Evolutionary conservation across 2,797 vertebrate genomes (phyloP).

Genomic region (Crocidura indochinensis): DNA sequence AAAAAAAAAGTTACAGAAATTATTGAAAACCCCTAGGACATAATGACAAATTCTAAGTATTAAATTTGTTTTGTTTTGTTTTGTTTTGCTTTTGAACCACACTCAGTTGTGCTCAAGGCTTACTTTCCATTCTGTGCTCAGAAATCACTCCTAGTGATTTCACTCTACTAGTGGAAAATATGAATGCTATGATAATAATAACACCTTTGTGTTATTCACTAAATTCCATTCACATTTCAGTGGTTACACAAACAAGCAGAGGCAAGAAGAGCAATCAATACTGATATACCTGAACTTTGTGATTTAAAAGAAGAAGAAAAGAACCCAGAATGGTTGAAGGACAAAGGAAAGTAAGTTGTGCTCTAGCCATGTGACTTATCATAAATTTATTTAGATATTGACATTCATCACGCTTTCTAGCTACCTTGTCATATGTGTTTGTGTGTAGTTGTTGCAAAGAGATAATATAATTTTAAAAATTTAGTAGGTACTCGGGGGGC

Average conservation of each 20-base stretch:
- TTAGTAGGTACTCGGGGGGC: background rate
- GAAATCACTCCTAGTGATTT: no score
- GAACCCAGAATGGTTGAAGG: constrained; percentile 96
- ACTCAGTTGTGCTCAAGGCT: no score
- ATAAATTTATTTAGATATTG: background rate
- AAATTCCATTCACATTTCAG: constrained; percentile 86
- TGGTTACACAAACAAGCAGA: constrained; percentile 96
- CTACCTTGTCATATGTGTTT: background rate
- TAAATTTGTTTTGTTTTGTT: no score
- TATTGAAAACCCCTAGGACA: no score
- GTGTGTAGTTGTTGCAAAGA: background rate
- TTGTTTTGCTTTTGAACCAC: no score
- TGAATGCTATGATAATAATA: constrained; percentile 59
- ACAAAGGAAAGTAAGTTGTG: constrained; percentile 96
- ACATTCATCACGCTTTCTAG: background rate
- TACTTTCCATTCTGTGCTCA: no score
- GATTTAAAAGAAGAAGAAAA: constrained; percentile 95
- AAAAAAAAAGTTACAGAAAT: no score
- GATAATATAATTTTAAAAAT: constrained; percentile 34
- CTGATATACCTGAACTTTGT: constrained; percentile 91
- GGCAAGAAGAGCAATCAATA: constrained; percentile 89
- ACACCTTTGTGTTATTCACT: background rate
- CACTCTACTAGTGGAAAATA: no score
- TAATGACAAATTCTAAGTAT: no score
- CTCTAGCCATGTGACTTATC: constrained; percentile 33